phyloP scores from a whole-genome alignment of 2,113 vertebrate species.

The Pteruthius melanotis region DNA sequence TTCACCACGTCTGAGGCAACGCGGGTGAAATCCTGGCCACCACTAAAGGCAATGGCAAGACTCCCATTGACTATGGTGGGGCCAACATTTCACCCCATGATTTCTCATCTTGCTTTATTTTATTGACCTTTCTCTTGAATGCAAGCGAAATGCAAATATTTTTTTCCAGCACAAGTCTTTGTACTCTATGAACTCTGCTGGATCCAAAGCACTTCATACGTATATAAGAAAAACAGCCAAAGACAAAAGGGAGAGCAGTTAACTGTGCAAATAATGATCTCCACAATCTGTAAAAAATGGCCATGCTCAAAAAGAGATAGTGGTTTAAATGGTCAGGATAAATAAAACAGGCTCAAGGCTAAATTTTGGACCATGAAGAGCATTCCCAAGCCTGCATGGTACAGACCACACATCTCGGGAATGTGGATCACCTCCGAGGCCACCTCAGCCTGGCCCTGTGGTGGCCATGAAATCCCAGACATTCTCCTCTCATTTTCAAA shows the following conservation, averaged over 20 bases:
- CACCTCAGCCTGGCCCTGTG: not conserved
- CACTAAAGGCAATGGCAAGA: not conserved
- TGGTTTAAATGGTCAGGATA: not conserved
- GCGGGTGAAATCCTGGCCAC: not conserved
- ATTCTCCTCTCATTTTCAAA: not conserved
- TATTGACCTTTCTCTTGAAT: constrained; percentile 45
- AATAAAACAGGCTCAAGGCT: not conserved
- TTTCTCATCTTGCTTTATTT: constrained; percentile 61
- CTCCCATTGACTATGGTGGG: constrained; percentile 28
- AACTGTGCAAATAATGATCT: constrained; percentile 22
- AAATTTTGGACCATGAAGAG: not conserved
- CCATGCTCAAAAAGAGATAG: not conserved
- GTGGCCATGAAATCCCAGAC: not conserved
- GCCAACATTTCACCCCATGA: constrained; percentile 38
- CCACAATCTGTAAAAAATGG: not conserved
- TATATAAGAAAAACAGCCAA: constrained; percentile 36
- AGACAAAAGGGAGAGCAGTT: not conserved
- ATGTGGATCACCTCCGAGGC: not conserved
- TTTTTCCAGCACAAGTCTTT: constrained; percentile 51
- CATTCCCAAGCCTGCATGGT: constrained; percentile 22
- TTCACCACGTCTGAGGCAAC: not conserved
- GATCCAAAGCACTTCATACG: constrained; percentile 43
- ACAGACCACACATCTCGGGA: constrained; percentile 5
- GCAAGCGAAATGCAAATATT: constrained; percentile 33
- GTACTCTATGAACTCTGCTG: constrained; percentile 44